These are phyloP conservation scores for Oligia fasciuncula DNA, from an alignment of 2,888 invertebrate species.

Conservation along the genomic window DNA sequence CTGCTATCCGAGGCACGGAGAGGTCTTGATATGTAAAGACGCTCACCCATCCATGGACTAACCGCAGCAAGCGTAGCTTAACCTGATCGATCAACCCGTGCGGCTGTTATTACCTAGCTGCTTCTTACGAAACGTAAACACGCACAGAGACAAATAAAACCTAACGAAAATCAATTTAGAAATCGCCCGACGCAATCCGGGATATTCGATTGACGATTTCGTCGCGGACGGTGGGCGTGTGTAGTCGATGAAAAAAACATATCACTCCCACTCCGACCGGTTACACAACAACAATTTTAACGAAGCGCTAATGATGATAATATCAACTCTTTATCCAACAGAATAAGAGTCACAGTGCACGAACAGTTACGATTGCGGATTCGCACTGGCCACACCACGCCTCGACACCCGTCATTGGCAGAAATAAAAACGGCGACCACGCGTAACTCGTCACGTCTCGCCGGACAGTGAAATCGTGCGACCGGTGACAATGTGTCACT, in stretches of 20 bases:
- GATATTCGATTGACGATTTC: constrained; percentile 77
- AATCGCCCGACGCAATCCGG: constrained; percentile 78
- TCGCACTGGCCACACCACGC: constrained; percentile 86
- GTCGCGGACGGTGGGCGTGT: constrained; percentile 86
- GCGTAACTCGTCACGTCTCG: constrained; percentile 89
- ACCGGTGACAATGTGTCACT: constrained; percentile 88
- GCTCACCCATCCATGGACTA: background rate
- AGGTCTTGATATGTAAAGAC: background rate
- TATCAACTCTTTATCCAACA: constrained; percentile 72
- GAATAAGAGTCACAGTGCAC: constrained; percentile 72
- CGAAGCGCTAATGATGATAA: constrained; percentile 64
- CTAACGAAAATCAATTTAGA: constrained; percentile 76
- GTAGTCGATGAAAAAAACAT: constrained; percentile 85
- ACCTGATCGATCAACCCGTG: background rate
- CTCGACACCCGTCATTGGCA: constrained; percentile 90
- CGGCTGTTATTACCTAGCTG: background rate
- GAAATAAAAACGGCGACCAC: constrained; percentile 90
- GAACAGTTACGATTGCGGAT: constrained; percentile 73
- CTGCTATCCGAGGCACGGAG: too few relatives aligned
- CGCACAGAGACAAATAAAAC: constrained; percentile 17
- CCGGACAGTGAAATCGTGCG: constrained; percentile 89
- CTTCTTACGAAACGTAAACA: constrained; percentile 51
- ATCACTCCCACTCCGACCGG: constrained; percentile 88
- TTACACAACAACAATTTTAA: constrained; percentile 77
- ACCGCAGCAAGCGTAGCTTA: background rate